phyloP scores from a whole-genome alignment of 2,113 vertebrate species.

The Cavia aperea region DNA sequence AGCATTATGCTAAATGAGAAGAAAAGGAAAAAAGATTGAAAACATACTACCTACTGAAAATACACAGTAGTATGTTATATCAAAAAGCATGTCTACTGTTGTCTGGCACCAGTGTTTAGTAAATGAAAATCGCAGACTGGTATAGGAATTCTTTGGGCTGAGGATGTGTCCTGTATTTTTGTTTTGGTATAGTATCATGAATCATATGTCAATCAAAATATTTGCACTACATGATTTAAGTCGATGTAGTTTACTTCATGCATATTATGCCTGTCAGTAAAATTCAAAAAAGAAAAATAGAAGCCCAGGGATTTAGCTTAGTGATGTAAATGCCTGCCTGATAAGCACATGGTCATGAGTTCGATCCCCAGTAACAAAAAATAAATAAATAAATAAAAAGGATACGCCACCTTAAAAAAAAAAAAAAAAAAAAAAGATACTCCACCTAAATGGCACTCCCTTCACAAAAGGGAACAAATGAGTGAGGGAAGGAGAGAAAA shows the following conservation, averaged over 20 bases:
- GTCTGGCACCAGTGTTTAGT: background rate
- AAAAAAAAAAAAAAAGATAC: background rate
- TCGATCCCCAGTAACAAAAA: too few species aligned
- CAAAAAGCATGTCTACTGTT: background rate
- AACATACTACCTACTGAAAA: background rate
- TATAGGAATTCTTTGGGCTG: background rate
- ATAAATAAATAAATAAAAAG: background rate
- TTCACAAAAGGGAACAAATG: background rate
- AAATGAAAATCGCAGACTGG: background rate
- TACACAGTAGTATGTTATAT: background rate
- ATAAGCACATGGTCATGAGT: too few species aligned
- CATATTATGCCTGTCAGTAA: background rate
- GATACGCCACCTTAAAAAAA: too few species aligned
- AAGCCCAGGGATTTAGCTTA: too few species aligned
- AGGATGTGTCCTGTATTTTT: background rate
- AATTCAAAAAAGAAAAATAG: background rate
- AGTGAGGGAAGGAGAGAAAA: too few species aligned
- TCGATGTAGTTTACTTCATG: background rate
- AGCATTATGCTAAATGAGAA: background rate
- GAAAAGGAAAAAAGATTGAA: background rate
- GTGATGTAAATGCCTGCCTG: too few species aligned
- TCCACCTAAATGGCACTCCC: background rate
- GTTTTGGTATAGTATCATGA: background rate
- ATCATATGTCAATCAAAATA: background rate
- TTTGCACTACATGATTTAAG: background rate